phyloP scores from a whole-genome alignment of 2,113 vertebrate genomes.

The Sterna hirundo region DNA sequence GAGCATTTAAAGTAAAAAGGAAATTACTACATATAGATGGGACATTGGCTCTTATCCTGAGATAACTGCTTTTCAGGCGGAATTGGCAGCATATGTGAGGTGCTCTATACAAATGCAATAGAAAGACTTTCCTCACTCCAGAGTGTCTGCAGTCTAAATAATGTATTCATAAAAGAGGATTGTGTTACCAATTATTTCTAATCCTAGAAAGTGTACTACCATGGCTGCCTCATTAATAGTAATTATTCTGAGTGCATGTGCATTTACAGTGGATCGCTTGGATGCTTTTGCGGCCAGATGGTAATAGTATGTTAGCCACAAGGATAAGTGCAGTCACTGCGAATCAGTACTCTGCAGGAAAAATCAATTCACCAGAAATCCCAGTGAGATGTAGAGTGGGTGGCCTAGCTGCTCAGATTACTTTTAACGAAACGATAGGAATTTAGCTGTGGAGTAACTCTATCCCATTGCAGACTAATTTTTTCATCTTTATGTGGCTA shows the following conservation, averaged over 20 bases:
- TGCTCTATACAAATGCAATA: not conserved
- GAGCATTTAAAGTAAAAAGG: not conserved
- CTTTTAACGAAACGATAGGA: not conserved
- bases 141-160: not conserved
- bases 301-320: not conserved
- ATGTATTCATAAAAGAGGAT: not conserved
- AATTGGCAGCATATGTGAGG: not conserved
- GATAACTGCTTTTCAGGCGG: not conserved
- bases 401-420: not conserved
- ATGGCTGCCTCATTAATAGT: not conserved
- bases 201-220: constrained; percentile 13
- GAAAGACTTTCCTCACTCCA: not conserved
- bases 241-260: constrained; percentile 24
- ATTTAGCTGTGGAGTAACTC: not conserved
- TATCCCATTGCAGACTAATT: not conserved
- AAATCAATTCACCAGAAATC: not conserved
- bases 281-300: constrained; percentile 6
- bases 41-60: not conserved
- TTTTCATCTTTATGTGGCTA: not conserved
- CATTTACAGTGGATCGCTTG: not conserved
- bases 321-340: not conserved
- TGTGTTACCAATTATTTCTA: constrained; percentile 39
- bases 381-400: not conserved
- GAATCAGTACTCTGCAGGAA: not conserved
- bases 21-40: not conserved